These are phyloP conservation scores for Triplophysa tibetana DNA, from an alignment of 2,113 vertebrate genomes.

Conservation along the genomic window DNA sequence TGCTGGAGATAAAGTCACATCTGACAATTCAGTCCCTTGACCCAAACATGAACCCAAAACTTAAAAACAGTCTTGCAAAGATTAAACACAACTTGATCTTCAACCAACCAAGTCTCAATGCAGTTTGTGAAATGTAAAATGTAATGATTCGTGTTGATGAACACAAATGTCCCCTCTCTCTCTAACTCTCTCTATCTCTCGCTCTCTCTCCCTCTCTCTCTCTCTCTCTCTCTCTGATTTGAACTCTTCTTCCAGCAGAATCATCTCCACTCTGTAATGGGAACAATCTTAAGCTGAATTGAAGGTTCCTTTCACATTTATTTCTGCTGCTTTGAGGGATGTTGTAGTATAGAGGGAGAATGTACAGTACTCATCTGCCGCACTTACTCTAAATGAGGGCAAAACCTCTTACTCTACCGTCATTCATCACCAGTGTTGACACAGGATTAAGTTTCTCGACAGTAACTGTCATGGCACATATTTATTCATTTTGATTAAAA, in stretches of 20 bases:
- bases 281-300: no score
- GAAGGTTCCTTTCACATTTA: slow-evolving; percentile 18
- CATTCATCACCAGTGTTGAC: slow-evolving; percentile 27
- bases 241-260: no score
- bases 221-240: no score
- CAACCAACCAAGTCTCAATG: no score
- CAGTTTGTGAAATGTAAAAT: no score
- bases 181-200: no score
- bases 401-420: slow-evolving; percentile 30
- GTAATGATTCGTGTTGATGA: no score
- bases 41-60: not conserved
- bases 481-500: not conserved
- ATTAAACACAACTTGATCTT: not conserved
- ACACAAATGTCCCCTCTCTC: no score
- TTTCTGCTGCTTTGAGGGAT: slow-evolving; percentile 39
- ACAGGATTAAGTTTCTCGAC: not conserved
- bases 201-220: no score
- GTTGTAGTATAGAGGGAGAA: slow-evolving; percentile 30
- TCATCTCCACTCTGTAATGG: no score
- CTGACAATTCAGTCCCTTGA: not conserved
- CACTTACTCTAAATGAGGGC: slow-evolving; percentile 30
- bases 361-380: slow-evolving; percentile 6
- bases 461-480: not conserved
- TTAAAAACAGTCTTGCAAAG: not conserved
- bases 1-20: no score